These are phyloP conservation scores for Orycteropus afer DNA, from an alignment of 2,113 vertebrate species.

Conservation along the genomic window DNA sequence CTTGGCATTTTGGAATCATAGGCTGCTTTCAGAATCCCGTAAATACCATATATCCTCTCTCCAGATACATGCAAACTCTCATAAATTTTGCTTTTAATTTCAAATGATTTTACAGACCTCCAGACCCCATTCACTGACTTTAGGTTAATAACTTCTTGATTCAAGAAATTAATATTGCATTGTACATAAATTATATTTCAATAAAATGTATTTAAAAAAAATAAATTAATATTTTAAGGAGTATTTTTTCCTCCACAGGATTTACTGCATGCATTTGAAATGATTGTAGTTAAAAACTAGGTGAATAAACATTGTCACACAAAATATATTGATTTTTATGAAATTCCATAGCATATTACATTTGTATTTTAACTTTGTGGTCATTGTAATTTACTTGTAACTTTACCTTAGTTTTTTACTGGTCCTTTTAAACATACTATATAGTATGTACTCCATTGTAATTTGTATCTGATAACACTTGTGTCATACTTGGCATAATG, in stretches of 20 bases:
- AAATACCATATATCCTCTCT: not conserved
- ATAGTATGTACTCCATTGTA: not conserved
- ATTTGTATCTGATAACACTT: conserved; percentile 40
- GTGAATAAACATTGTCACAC: not conserved
- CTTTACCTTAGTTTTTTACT: conserved; percentile 35
- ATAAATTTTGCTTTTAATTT: not conserved
- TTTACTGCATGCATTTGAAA: not conserved
- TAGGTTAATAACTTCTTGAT: not conserved
- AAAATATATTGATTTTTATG: conserved; percentile 19
- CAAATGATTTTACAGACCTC: not conserved
- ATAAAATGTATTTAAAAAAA: too few species aligned
- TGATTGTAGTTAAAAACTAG: not conserved
- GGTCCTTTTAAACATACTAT: not conserved
- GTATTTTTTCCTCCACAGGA: conserved; percentile 1
- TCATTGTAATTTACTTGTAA: not conserved
- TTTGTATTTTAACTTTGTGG: not conserved
- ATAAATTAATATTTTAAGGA: not conserved
- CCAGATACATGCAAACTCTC: conserved; percentile 8
- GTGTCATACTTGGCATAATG: not conserved
- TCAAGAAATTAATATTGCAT: not conserved
- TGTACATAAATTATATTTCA: too few species aligned
- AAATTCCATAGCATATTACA: not conserved
- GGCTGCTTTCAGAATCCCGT: not conserved
- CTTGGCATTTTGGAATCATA: not conserved
- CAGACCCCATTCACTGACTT: not conserved